Base-by-base conservation (phyloP, 1,140 invertebrate species). In the Caenorhabditis tropicalis region DNA sequence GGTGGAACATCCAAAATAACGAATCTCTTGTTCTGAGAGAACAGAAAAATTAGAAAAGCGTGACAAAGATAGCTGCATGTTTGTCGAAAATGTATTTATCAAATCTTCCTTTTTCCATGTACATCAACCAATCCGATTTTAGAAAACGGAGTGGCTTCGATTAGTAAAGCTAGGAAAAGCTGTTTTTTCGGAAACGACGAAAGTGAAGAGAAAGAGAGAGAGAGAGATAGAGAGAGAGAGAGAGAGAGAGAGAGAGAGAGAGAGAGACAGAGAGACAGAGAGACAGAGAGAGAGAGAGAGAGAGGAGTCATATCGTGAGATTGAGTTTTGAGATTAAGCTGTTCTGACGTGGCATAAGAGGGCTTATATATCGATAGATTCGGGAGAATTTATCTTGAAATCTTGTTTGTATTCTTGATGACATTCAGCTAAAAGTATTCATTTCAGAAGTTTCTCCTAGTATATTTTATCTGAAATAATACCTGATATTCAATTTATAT, bases 321-420 rank as follows among this genome's bases (percentile, higher is more conserved):
- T 74, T 24, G n/a, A 43, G 36, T 43, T n/a, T 9, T 74, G 65
- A 74, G 65, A 74, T 74, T 74, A 36, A 74, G 65, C 36, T 24
- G 65, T 74, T 46, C 36, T 74, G 65, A 74, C 65, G 65, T 31
- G 36, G 33, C 15, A n/a, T 19, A 43, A 21, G 36, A 43, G 39
- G 24, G 3, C 19, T 16, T 16, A 36, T 29, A 65, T 33, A 6
- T 12, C 5, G 39, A 43, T 5, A 43, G 12, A 6, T 43, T 43
- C 39, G 12, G 39, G 5, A 12, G 12, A 43, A 43, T 43, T 43
- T 43, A 12, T 43, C 12, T 43, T 43, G 39, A 43, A 43, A 43
- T 12, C n/a, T n/a, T n/a, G n/a, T n/a, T n/a, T n/a, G n/a, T n/a
- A n/a, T n/a, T n/a, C n/a, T n/a, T n/a, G n/a, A n/a, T n/a, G n/a